Base-by-base conservation (phyloP, 1,140 invertebrate species). In the Drosophila kanapiae region DNA sequence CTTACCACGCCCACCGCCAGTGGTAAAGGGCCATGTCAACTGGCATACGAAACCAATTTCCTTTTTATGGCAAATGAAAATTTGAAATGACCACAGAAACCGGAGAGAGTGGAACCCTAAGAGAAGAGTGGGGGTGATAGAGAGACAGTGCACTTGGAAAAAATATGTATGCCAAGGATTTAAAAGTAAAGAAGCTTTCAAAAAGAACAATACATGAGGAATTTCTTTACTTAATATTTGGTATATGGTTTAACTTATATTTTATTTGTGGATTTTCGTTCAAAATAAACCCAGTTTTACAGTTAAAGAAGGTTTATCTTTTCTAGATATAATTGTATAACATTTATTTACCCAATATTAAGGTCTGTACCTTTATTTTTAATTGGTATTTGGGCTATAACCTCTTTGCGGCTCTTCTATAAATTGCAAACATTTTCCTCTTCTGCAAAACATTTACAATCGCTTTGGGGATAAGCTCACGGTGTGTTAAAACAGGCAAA, bases 31-130 rank as follows among this genome's bases (percentile, higher is more conserved):
- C 67, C 69, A 64, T 69, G 80, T 64, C 78, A 85, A 86, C 82
- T 79, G 78, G 80, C 84, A 87, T 81, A 90, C 85, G 70, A 88
- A 88, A 90, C 84, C 84, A 88, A 88, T 88, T 88, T 88, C 84
- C 84, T 88, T 88, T 88, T 88, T 88, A 88, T 90, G 84, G 85
- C 85, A 88, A 88, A 90, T 90, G 84, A 88, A 88, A 88, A 88
- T 90, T 88, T 88, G 85, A 88, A 88, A 88, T 88, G 84, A 88
- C 84, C 84, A 88, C 85, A 88, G 31, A 85, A 85, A 85, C 80
- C 42, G 47, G 38, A 51, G 67, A 43, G 45, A 40, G 31, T 2
- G 23, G 53, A 38, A 54, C 40, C n/a, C 47, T 47, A 27, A 6
- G 48, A 51, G 31, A 47, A 23, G 43, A n/a, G 48, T 33, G 49